Conservation (phyloP, 2,797 vertebrate genomes). For the Tiaroga cobitis region DNA sequence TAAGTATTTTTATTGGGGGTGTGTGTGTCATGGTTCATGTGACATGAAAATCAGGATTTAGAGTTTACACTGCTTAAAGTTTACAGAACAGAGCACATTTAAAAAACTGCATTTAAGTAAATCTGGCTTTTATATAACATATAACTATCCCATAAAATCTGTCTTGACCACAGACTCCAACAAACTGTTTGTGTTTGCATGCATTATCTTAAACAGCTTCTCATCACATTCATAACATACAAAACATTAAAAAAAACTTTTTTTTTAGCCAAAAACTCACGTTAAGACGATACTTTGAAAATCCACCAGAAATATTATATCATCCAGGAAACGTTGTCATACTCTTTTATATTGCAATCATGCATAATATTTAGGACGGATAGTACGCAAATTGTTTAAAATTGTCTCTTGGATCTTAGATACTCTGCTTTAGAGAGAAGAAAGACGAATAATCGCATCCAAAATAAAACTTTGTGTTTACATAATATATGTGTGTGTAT, state of each 20-base stretch:
- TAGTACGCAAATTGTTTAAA: background rate
- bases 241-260: no score
- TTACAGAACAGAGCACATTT: background rate
- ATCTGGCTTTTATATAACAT: background rate
- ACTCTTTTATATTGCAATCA: background rate
- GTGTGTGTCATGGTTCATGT: background rate
- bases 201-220: background rate
- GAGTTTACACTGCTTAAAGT: background rate
- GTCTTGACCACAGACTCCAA: background rate
- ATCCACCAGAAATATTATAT: background rate
- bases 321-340: background rate
- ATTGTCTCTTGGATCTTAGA: no score
- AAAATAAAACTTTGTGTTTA: no score
- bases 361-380: background rate
- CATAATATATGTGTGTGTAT: no score
- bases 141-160: background rate
- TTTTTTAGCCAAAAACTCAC: background rate
- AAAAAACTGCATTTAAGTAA: background rate
- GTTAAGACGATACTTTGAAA: background rate
- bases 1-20: background rate
- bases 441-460: no score
- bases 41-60: background rate
- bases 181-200: background rate
- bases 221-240: background rate
- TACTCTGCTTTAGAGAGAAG: no score